Evolutionary conservation across 35 echinoderm and acorn worm genomes (phyloP), one percentile per base, ranked within the genome.

Genomic region (Heliocidaris tuberculata): DNA sequence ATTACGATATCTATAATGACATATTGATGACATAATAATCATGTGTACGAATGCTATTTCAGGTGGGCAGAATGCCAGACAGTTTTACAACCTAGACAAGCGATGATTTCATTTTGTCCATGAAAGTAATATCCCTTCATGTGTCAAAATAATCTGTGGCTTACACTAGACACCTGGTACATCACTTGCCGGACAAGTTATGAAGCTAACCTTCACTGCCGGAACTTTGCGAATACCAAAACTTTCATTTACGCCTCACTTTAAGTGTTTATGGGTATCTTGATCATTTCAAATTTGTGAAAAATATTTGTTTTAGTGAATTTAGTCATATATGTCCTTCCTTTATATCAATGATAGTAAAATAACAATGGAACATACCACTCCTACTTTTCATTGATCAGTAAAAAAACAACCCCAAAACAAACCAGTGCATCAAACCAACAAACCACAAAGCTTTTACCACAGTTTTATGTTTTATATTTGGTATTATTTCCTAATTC

Each of bases 61-160:
- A 78, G 65, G 65, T 78, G 65, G 65, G 65, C 65, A 78, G 27
- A 7, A n/a, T n/a, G 65, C 65, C 65, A 78, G 65, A 78, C 65
- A 78, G 21, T n/a, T 78, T 78, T 78, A 78, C 65, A 78, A 78
- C 65, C 65, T 78, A 78, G 27, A n/a, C 65, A 78, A 78, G 65
- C 27, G 65, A 78, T 78, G 65, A 78, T 78, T 78, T 78, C 65
- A 78, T 78, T 78, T 78, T 78, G 65, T 78, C 65, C 65, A 78
- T 78, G 65, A 78, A 78, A 78, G 27, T 17, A 78, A 78, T 24
- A 78, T 78, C 65, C 65, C 65, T 7, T 78, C 65, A 78, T 19
- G 27, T 78, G 65, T 19, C 65, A 78, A 78, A 78, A 78, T 78
- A 78, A 78, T 78, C 27, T 21, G 19, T 78, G 65, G 65, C 27